Base-by-base conservation (phyloP, 1,140 invertebrate genomes). In the Grapholita molesta region DNA sequence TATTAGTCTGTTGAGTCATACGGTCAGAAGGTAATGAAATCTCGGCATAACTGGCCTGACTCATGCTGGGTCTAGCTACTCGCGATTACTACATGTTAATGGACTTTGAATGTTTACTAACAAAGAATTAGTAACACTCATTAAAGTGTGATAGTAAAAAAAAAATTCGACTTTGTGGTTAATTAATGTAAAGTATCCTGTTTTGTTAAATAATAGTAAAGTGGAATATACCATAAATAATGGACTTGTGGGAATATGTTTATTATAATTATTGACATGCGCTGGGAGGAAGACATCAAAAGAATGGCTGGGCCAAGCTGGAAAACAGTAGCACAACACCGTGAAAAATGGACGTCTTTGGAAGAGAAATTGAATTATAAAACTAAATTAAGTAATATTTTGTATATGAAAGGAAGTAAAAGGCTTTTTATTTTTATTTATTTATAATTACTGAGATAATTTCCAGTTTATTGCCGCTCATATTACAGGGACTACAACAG, bases 1-100 rank as follows among this genome's bases (percentile, higher is more conserved):
- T 81, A 80, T 78, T 79, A 73, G 71, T 73, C 67, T 69, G 76
- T 67, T 88, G 83, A 86, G 61, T 75, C 82, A 79, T 33, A 68
- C 55, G 42, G 64, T 65, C 48, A 67, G 70, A 24, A 71, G 53
- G 35, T n/a, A 33, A 69, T 61, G 55, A 61, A 61, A 61, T 61
- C 55, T 61, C 55, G 7, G 55, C 25, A 15, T 61, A 48, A 61
- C 38, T 55, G 66, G 24, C 42, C 23, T 73, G 71, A 73, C 24
- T 70, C 68, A 73, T 33, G 11, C n/a, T 9, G 28, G 24, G 24
- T 28, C 12, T 28, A 61, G n/a, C 0, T 28, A 61, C 23, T 55
- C 21, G 9, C 9, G 28, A 1, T 11, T 61, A 5, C n/a, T 61
- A 61, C 30, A 30, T 8, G 53, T 55, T 61, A 61, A 61, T 61